Percentiles rank a stretch among this genome's conserved stretches.
Evolutionary conservation across 2,797 vertebrate species (phyloP).

Genomic region (Uromys caudimaculatus): DNA sequence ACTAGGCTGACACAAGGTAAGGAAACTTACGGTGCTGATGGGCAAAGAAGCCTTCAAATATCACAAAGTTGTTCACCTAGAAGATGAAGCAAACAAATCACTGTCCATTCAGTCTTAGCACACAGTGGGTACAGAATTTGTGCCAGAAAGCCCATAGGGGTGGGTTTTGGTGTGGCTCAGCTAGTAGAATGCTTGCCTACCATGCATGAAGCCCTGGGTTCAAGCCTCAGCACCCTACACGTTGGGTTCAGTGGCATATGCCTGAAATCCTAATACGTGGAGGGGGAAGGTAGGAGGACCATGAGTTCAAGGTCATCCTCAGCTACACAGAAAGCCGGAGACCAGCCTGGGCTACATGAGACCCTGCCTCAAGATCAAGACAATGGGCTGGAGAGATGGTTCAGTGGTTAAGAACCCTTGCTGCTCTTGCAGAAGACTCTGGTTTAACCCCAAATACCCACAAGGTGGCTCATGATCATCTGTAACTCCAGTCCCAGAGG

Average conservation of each 20-base stretch:
- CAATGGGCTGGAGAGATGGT: neutral
- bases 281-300: neutral
- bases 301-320: neutral
- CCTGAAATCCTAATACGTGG: neutral
- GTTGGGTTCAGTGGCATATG: neutral
- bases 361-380: neutral
- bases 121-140: neutral
- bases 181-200: neutral
- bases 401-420: neutral
- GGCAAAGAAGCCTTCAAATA: conserved; percentile 95
- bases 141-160: neutral
- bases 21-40: conserved; percentile 90
- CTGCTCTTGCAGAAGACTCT: neutral
- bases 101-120: neutral
- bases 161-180: neutral
- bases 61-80: conserved; percentile 97
- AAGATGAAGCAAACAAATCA: conserved; percentile 23
- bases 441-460: neutral
- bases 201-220: neutral
- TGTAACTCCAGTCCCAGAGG: neutral
- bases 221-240: neutral
- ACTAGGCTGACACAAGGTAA: neutral
- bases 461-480: neutral
- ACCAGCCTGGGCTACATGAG: neutral
- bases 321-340: neutral